Base-by-base conservation (phyloP, 2,797 vertebrate species). In the Otolemur crassicaudatus region DNA sequence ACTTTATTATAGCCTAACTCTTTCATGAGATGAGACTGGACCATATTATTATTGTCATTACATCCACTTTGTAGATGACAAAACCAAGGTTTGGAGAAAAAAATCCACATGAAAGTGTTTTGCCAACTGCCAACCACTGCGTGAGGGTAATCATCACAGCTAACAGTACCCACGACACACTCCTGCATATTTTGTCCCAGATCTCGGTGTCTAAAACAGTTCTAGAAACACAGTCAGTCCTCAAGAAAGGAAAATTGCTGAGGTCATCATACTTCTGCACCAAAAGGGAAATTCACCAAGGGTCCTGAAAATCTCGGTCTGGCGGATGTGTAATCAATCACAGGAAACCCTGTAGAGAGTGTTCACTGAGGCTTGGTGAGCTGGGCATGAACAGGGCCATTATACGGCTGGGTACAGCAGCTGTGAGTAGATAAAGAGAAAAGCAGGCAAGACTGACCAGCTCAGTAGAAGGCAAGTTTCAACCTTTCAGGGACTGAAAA, bases 71-170 rank as follows among this genome's bases (percentile, higher is more conserved):
- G 43, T 75, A 94, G 80, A 95, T 76, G 65, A 79, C 72, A 79
- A 96, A 76, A 95, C 58, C 87, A 95, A 96, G 93, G 88, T 60
- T 34, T 46, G 58, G 63, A 46, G 87, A 91, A 65, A 89, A 89
- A 94, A 90, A 87, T n/a, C 0, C 2, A 16, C 12, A 92, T 0
- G 34, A 92, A 90, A 87, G 61, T 20, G 3, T 43, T 96, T 82
- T 84, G 43, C 70, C 49, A 56, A 79, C 40, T 93, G 88, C 53
- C 61, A 56, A 13, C 37, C 23, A 56, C 22, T 22, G 19, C 70
- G 10, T 2, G 63, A 63, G 34, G 25, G 13, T 31, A 12, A 87
- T 34, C 43, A 58, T 91, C 58, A 13, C 70, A 63, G 80, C 34
- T 40, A 34, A 43, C 1, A 12, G 25, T 13, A 23, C 53, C 31